Base-by-base conservation (phyloP, 2,113 vertebrate genomes). In the Cynocephalus volans region DNA sequence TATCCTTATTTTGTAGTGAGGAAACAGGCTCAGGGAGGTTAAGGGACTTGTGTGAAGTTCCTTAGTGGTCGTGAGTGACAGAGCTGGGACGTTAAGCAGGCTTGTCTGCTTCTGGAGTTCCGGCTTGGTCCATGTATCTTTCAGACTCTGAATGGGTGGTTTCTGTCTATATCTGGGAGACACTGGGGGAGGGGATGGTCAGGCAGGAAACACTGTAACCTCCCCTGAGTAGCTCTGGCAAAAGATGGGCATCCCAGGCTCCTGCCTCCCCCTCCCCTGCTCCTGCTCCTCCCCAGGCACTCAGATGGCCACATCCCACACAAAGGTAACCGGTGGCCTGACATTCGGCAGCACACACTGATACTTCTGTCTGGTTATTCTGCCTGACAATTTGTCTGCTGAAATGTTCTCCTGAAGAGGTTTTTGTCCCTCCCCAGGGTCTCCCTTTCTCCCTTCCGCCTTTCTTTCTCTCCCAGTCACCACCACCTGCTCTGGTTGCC, bases 401-500 rank as follows among this genome's bases (percentile, higher is more conserved):
- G 86, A 65, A 96, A 50, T 85, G 54, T 90, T 92, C 48, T 97
- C 48, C 90, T 10, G 4, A 92, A 96, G 82, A 93, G 75, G 83
- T 94, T 96, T 96, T 95, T 97, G 82, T 90, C 79, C 96, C 70
- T 96, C 96, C 62, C 52, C 26, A 67, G 88, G 86, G 50, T 80
- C 95, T 94, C 91, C 48, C 72, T 89, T 82, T 88, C 62, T 85
- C 82, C 75, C 52, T 90, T 28, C 70, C 0, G 3, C 60, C 87
- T 96, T 93, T 80, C 92, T 97, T 96, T 97, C 67, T 92, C 80
- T 95, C 76, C 70, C 31, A 90, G 88, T 87, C 88, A 77, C 88
- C 62, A 67, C 84, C 85, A 94, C 96, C 96, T 97, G 96, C 97
- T 97, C 95, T 33, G 15, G 48, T 91, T 96, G 77, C 95, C 93